Percentiles rank a stretch among this genome's conserved stretches.
Evolutionary conservation across 1,140 invertebrate genomes (phyloP).

Genomic region (Habropoda laboriosa): DNA sequence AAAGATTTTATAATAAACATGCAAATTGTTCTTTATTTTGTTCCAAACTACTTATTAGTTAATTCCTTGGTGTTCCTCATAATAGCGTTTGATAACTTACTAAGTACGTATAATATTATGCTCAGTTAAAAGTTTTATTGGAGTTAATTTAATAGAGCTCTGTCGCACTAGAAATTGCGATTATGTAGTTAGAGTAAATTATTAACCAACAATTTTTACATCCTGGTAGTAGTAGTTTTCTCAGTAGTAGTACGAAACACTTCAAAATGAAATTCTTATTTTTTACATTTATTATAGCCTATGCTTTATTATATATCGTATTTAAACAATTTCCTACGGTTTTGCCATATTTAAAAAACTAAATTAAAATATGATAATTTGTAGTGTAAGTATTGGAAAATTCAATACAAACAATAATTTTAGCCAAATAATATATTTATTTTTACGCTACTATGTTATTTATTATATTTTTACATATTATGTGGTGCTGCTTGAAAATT

Average conservation of each 20-base stretch:
- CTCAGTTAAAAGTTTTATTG: conserved; percentile 6
- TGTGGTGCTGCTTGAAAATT: background rate
- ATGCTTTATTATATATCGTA: background rate
- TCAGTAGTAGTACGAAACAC: background rate
- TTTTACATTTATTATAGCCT: background rate
- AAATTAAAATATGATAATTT: background rate
- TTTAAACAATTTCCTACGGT: background rate
- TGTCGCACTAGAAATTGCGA: conserved; percentile 38
- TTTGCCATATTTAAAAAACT: conserved; percentile 1
- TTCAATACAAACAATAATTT: background rate
- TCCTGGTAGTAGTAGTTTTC: conserved; percentile 8
- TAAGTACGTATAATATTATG: conserved; percentile 11
- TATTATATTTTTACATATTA: no score
- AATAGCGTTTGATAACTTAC: background rate
- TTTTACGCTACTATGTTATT: conserved; percentile 5
- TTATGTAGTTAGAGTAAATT: background rate
- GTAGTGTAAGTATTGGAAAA: background rate
- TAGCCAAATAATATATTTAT: conserved; percentile 1
- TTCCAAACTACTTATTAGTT: conserved; percentile 1
- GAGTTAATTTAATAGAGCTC: conserved; percentile 46
- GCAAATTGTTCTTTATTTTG: conserved; percentile 36
- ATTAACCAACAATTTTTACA: conserved; percentile 38
- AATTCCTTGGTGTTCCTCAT: conserved; percentile 41
- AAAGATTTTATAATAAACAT: conserved; percentile 67
- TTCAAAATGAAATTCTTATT: background rate